These are phyloP conservation scores for Anthonomus grandis DNA, from an alignment of 1,140 invertebrate species.

Conservation along the genomic window DNA sequence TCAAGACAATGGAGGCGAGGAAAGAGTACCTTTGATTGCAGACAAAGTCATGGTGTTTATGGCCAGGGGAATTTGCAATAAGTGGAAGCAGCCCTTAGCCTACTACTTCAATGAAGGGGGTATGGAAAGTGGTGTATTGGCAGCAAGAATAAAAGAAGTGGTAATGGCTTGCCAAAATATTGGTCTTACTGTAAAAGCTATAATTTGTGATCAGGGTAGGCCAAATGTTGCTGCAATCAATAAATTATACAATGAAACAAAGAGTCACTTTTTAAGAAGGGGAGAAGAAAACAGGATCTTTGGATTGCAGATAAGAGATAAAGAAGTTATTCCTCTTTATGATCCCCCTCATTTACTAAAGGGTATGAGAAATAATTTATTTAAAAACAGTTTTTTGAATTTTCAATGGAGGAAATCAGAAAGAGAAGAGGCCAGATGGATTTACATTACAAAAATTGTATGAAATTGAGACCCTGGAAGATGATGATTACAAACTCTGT, in stretches of 20 bases:
- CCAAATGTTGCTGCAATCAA: no score
- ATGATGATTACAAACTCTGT: constrained; percentile 11
- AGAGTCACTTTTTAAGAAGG: no score
- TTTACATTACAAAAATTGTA: constrained; percentile 3
- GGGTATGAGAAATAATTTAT: constrained; percentile 12
- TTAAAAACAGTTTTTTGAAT: background rate
- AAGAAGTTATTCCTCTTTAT: no score
- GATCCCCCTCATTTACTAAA: background rate
- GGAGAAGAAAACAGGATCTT: no score
- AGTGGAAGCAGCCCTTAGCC: constrained; percentile 26
- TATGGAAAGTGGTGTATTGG: background rate
- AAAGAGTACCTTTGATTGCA: constrained; percentile 1
- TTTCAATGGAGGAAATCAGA: background rate
- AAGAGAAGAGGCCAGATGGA: constrained; percentile 2
- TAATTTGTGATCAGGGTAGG: no score
- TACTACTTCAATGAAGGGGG: no score
- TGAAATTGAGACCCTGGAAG: constrained; percentile 3
- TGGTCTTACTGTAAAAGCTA: no score
- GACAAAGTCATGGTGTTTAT: constrained; percentile 19
- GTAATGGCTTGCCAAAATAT: no score
- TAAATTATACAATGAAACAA: no score
- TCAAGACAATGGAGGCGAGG: constrained; percentile 5
- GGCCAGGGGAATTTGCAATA: constrained; percentile 7
- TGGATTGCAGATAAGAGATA: no score
- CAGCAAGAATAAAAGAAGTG: no score